A percentile compares a stretch with the other conserved stretches of the same genome.
These are phyloP conservation scores for Aptenodytes forsteri DNA, from an alignment of 2,113 vertebrate species.

Conservation along the genomic window DNA sequence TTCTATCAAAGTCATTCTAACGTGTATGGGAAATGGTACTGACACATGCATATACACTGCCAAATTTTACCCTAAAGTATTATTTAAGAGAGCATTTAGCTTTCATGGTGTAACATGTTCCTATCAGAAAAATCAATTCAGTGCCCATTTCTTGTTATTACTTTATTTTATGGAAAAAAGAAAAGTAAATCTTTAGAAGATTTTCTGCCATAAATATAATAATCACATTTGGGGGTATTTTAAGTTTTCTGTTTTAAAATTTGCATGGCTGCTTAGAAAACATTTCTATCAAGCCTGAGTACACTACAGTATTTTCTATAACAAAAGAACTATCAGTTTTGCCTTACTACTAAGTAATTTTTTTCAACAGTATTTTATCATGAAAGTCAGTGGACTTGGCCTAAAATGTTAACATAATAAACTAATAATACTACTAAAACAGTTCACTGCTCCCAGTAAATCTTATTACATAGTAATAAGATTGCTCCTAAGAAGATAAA, in stretches of 20 bases:
- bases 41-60: background rate
- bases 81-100: background rate
- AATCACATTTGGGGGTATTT: background rate
- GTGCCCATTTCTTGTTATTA: slow-evolving; percentile 34
- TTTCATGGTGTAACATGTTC: background rate
- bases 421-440: slow-evolving; percentile 29
- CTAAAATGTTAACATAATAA: slow-evolving; percentile 49
- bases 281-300: slow-evolving; percentile 30
- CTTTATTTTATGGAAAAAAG: background rate
- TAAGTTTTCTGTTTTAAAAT: background rate
- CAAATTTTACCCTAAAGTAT: background rate
- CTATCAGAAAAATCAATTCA: slow-evolving; percentile 46
- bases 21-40: background rate
- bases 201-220: slow-evolving; percentile 31
- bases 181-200: background rate
- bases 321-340: slow-evolving; percentile 29
- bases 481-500: background rate
- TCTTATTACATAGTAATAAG: background rate
- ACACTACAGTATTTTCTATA: slow-evolving; percentile 8
- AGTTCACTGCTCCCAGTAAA: background rate
- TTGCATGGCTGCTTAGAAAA: slow-evolving; percentile 19
- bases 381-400: slow-evolving; percentile 33
- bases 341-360: slow-evolving; percentile 40
- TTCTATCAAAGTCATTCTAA: background rate
- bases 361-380: slow-evolving; percentile 55